Evolutionary conservation across 2,113 vertebrate species (phyloP), one percentile per base, ranked within the genome.

Genomic region (Nesoenas mayeri): DNA sequence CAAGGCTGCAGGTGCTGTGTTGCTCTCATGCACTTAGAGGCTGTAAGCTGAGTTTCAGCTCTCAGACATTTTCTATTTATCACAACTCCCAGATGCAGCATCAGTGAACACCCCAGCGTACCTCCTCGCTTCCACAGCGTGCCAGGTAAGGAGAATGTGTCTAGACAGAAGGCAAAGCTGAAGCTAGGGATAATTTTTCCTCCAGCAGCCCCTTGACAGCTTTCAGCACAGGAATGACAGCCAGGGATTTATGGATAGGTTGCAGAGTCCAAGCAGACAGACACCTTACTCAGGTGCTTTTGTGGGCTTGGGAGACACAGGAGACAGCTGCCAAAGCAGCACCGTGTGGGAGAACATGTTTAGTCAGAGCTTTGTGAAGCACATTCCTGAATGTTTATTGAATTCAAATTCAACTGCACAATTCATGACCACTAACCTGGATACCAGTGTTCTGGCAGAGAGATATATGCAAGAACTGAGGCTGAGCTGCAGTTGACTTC

Each of bases 1-100:
- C 17, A 3, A 89, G 71, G 66, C 88, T 95, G 72, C 82, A 75
- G 85, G 57, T 79, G 70, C 85, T 65, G 44, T 28, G 56, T 15
- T 78, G 56, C 65, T 92, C 62, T 57, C 4, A 0, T 42, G 57
- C 57, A 57, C 48, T 90, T 79, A 62, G 38, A 53, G 67, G 48
- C 70, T 77, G 47, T 32, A 81, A 66, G 64, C 47, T 48, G 88
- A 85, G 64, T 79, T 92, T 79, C 92, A 85, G 64, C 60, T 95
- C 69, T 91, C 79, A 95, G 71, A 81, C 74, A 38, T 91, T 80
- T 95, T 86, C 75, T 83, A 25, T 92, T 95, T 96, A 91, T 74
- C 42, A 1, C 47, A 26, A 70, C 62, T 93, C 84, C 86, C 92
- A 89, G 77, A 36, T 47, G 75, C 34, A 84, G 64, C 66, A 89